phyloP scores from a whole-genome alignment of 2,888 invertebrate species.

The Pseudococcus viburni region DNA sequence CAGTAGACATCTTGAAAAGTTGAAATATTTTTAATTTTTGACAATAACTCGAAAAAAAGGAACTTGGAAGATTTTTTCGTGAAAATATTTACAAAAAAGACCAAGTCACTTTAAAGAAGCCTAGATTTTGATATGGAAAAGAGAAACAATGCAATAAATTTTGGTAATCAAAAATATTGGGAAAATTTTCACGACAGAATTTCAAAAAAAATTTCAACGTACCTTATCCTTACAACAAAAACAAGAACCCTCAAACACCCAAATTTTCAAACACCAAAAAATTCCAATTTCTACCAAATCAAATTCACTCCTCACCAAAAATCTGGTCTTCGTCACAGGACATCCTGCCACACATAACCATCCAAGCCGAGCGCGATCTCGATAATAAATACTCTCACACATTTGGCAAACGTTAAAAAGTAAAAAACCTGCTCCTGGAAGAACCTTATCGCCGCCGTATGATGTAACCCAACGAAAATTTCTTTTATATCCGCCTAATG shows the following conservation, averaged over 20 bases:
- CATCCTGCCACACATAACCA: not conserved
- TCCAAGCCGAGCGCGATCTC: not conserved
- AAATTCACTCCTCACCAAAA: not conserved
- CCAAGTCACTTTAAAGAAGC: no score
- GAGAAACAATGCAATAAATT: no score
- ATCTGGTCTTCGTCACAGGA: not conserved
- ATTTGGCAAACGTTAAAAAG: not conserved
- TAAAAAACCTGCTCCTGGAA: conserved; percentile 29
- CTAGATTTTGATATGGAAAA: no score
- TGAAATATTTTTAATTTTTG: no score
- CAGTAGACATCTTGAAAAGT: no score
- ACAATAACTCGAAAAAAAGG: no score
- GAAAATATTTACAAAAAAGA: no score
- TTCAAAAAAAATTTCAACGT: not conserved
- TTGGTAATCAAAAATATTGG: no score
- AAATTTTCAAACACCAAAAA: not conserved
- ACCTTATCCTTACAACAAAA: not conserved
- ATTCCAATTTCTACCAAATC: not conserved
- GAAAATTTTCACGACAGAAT: no score
- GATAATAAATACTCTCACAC: conserved; percentile 1
- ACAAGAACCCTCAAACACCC: not conserved
- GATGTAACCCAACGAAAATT: not conserved
- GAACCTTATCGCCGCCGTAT: not conserved
- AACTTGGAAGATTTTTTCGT: no score
- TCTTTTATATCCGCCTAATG: conserved; percentile 25